Percentiles rank a stretch among this genome's conserved stretches.
phyloP scores from a whole-genome alignment of 2,888 invertebrate species.

The Abscondita cerata region DNA sequence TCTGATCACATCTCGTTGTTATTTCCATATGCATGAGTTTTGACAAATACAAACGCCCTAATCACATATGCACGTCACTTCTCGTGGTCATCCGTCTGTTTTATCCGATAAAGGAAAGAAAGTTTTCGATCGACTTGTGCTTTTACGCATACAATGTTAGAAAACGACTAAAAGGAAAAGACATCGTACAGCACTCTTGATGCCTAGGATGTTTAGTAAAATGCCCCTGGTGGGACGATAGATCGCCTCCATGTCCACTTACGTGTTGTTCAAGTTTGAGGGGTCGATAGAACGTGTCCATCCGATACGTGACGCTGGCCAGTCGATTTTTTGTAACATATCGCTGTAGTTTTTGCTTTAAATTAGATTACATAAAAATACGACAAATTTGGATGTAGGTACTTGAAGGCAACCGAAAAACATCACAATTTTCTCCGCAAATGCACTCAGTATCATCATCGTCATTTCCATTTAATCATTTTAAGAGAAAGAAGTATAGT shows the following conservation, averaged over 20 bases:
- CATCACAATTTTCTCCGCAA: too few relatives aligned
- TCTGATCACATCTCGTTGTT: constrained; percentile 50
- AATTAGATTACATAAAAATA: neutral
- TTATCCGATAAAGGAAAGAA: constrained; percentile 44
- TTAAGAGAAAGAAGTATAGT: constrained; percentile 9
- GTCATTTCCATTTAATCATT: neutral
- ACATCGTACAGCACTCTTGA: constrained; percentile 35
- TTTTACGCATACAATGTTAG: constrained; percentile 16
- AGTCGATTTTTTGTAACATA: constrained; percentile 50
- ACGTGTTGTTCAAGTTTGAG: constrained; percentile 54
- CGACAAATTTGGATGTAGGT: too few relatives aligned
- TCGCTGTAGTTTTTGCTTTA: constrained; percentile 15
- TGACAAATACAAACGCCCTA: constrained; percentile 55
- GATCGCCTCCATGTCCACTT: constrained; percentile 56
- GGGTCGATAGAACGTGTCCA: constrained; percentile 47
- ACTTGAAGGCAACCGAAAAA: too few relatives aligned
- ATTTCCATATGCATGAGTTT: constrained; percentile 58
- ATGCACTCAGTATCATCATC: constrained; percentile 12
- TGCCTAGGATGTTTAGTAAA: constrained; percentile 33
- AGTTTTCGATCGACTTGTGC: constrained; percentile 28
- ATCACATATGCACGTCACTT: constrained; percentile 54
- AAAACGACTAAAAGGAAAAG: constrained; percentile 22
- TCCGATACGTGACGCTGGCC: constrained; percentile 41
- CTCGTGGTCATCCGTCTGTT: constrained; percentile 52
- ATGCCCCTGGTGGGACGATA: constrained; percentile 50